These are phyloP conservation scores for Pogonognathellus flavescens DNA, from an alignment of 1,140 invertebrate species.

Conservation along the genomic window DNA sequence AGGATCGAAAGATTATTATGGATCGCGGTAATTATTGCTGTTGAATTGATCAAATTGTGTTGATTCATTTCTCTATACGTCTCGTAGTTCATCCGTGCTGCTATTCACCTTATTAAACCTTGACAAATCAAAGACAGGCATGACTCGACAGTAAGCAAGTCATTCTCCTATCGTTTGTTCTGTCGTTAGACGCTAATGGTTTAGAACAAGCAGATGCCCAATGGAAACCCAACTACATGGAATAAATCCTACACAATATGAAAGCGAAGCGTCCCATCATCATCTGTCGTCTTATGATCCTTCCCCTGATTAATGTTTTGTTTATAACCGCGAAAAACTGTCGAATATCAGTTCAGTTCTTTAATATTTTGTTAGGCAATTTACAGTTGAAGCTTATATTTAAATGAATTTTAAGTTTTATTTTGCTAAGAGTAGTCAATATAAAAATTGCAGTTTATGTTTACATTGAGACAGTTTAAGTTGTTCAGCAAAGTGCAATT, in stretches of 20 bases:
- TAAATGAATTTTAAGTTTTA: too few relatives aligned
- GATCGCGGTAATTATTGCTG: slow-evolving; percentile 63
- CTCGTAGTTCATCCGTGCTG: slow-evolving; percentile 46
- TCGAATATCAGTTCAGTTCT: not conserved
- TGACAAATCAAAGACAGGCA: slow-evolving; percentile 28
- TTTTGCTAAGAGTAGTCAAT: too few relatives aligned
- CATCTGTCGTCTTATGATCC: slow-evolving; percentile 5
- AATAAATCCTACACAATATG: slow-evolving; percentile 1
- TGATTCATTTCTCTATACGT: slow-evolving; percentile 45
- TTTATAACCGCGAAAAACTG: not conserved
- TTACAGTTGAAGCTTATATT: too few relatives aligned
- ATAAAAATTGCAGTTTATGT: too few relatives aligned
- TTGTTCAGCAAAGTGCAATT: too few relatives aligned
- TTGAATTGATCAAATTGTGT: slow-evolving; percentile 50
- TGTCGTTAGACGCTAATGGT: not conserved
- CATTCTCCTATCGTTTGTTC: slow-evolving; percentile 28
- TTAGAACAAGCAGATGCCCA: slow-evolving; percentile 1
- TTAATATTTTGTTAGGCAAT: not conserved
- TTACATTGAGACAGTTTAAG: too few relatives aligned
- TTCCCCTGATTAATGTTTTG: not conserved
- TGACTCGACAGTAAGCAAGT: slow-evolving; percentile 36
- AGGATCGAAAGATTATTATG: slow-evolving; percentile 64
- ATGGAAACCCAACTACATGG: slow-evolving; percentile 6
- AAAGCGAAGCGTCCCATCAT: slow-evolving; percentile 15
- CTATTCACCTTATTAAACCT: slow-evolving; percentile 36